Percentiles rank a stretch among this genome's conserved stretches.
phyloP scores from a whole-genome alignment of 2,113 vertebrate genomes.

The Myotis davidii region DNA sequence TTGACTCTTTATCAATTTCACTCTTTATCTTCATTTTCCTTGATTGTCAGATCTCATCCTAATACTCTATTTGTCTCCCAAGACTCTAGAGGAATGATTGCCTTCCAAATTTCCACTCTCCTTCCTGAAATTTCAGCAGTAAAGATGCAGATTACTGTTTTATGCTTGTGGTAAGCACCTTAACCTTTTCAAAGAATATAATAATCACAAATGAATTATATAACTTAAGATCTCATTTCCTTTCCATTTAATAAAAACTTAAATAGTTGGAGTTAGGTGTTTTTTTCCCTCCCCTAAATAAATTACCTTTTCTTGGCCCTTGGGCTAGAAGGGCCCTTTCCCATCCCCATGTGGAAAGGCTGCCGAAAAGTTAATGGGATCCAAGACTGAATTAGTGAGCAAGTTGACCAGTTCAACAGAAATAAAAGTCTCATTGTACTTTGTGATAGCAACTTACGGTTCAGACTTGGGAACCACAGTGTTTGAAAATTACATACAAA shows the following conservation, averaged over 20 bases:
- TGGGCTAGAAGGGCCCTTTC: constrained; percentile 60
- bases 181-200: constrained; percentile 66
- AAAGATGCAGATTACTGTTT: constrained; percentile 28
- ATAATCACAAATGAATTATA: constrained; percentile 37
- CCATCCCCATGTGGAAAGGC: neutral
- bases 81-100: neutral
- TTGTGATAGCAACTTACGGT: neutral
- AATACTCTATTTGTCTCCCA: neutral
- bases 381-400: constrained; percentile 29
- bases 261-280: constrained; percentile 45
- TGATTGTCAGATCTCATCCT: neutral
- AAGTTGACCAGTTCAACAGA: constrained; percentile 37
- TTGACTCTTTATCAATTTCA: constrained; percentile 1
- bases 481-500: constrained; percentile 21
- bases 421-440: constrained; percentile 39
- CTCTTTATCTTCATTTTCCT: constrained; percentile 48
- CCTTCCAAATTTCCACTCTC: constrained; percentile 3
- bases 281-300: constrained; percentile 16
- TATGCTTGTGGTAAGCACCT: constrained; percentile 38
- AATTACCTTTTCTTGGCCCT: constrained; percentile 45
- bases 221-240: constrained; percentile 46
- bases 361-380: constrained; percentile 59
- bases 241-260: constrained; percentile 58
- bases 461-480: neutral
- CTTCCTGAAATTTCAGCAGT: constrained; percentile 37